Evolutionary conservation across 2,888 invertebrate species (phyloP).

Genomic region (Hydrotaea cyrtoneurina): DNA sequence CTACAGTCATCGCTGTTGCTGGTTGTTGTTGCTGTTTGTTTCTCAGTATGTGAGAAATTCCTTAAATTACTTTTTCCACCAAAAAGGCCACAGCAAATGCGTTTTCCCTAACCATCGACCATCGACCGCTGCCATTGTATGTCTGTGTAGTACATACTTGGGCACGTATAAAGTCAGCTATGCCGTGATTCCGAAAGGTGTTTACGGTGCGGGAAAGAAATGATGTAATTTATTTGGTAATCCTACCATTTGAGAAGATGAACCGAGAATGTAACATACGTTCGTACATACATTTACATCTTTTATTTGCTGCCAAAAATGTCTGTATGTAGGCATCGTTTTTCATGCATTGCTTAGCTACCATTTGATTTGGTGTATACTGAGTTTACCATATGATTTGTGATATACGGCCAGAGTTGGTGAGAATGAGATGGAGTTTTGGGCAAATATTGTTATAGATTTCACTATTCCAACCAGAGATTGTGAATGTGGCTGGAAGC

Average conservation of each 20-base stretch:
- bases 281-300: not conserved
- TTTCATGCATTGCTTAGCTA: not conserved
- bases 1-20: not conserved
- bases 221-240: slow-evolving; percentile 30
- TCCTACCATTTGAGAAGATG: not conserved
- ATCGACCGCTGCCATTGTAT: not conserved
- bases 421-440: too few relatives aligned
- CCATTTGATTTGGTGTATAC: not conserved
- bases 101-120: not conserved
- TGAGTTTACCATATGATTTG: too few relatives aligned
- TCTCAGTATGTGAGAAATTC: slow-evolving; percentile 13
- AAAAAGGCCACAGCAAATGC: not conserved
- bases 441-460: too few relatives aligned
- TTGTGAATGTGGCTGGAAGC: too few relatives aligned
- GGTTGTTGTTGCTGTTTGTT: not conserved
- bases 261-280: not conserved
- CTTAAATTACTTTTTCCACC: slow-evolving; percentile 4
- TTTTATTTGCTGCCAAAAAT: slow-evolving; percentile 16
- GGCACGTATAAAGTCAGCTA: not conserved
- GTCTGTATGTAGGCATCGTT: not conserved
- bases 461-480: too few relatives aligned
- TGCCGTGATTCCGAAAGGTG: not conserved
- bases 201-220: not conserved
- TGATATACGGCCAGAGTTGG: too few relatives aligned
- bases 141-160: not conserved